Percentiles rank a stretch among this genome's conserved stretches.
These are phyloP conservation scores for Heliocidaris tuberculata DNA, from an alignment of 35 echinoderm and acorn worm genomes.

Conservation along the genomic window DNA sequence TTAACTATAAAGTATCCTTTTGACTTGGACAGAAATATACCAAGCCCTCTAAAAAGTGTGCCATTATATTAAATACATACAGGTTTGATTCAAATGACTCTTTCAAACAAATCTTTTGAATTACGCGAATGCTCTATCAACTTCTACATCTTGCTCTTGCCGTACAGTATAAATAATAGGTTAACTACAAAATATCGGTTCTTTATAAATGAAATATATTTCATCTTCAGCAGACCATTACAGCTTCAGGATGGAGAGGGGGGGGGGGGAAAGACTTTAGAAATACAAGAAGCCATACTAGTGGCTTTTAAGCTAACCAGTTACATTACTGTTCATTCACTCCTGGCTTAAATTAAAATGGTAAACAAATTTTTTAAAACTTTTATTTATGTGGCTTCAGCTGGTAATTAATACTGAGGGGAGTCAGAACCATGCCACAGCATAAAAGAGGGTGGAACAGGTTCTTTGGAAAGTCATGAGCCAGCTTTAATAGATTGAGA, in stretches of 20 bases:
- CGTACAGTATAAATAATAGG: no score
- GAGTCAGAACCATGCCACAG: no score
- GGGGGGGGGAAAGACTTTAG: background rate
- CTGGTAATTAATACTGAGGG: background rate
- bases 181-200: no score
- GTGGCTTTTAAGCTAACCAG: background rate
- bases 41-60: background rate
- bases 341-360: background rate
- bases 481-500: background rate
- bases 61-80: background rate
- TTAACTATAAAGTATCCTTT: background rate
- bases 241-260: no score
- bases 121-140: no score
- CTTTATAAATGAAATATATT: no score
- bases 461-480: background rate
- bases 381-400: background rate
- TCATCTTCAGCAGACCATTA: no score
- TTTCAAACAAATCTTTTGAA: no score
- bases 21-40: background rate
- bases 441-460: background rate
- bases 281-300: background rate
- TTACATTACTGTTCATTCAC: background rate
- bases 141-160: no score
- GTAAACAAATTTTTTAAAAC: background rate
- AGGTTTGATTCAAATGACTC: no score